Base-by-base conservation (phyloP, 1,140 invertebrate genomes). In the Neomicropteryx cornuta region DNA sequence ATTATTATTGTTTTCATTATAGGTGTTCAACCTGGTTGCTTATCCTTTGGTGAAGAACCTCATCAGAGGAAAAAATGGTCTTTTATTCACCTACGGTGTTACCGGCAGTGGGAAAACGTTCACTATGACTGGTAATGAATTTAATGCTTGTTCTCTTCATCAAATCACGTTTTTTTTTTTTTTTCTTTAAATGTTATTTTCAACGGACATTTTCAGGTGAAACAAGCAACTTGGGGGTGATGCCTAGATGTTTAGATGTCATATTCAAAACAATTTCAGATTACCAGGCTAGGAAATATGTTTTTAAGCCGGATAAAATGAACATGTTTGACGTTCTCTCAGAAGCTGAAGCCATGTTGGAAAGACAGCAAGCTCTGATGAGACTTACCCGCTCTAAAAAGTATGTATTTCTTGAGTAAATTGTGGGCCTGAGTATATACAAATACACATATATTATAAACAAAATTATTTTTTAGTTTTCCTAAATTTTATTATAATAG, bases 21-120 rank as follows among this genome's bases (percentile, higher is more conserved):
- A 45, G 44, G 41, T 65, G 1, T 97, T 94, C 60, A 76, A 85
- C 29, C 66, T 73, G 38, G 81, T 92, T n/a, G 87, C 87, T 1
- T 67, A 84, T 30, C 92, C 93, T 1, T 62, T 98, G 2, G 79
- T 98, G 0, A 77, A 87, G 51, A 81, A 83, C 50, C 58, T 90
- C 4, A 65, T 89, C 18, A 71, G 75, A 38, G 85, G 83, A 28
- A 84, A 83, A 60, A 97, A 96, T 72, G 87, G 83, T 24, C 66
- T 95, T 16, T 60, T 98, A 4, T 97, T 97, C 56, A 90, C 92
- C 0, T 97, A 98, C 60, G 94, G 95, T 17, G 87, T 97, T 2
- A 97, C 94, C 3, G 90, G 90, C 1, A 96, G 92, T 44, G 95
- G 95, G 0, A 89, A 98, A 68, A 97, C 95, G 0, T 92, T 81